A percentile compares a stretch with the other conserved stretches of the same genome.
Conservation (phyloP, 2,888 invertebrate species). For the Amphipyra berbera region DNA sequence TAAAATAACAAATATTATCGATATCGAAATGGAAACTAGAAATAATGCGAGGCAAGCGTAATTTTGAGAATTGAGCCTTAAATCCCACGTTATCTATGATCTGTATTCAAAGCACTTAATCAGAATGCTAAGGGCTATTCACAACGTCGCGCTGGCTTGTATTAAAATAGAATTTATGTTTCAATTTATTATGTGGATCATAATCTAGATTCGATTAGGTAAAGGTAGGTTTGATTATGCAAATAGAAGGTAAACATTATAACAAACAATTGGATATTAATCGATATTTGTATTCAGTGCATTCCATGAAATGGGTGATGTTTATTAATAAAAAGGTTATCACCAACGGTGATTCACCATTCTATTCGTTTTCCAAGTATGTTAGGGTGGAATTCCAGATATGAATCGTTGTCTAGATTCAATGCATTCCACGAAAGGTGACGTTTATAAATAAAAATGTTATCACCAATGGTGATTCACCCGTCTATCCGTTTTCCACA, state of each 20-base stretch:
- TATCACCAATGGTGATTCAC: no score
- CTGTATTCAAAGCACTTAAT: constrained; percentile 18
- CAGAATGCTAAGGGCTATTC: constrained; percentile 19
- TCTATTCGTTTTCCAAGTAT: no score
- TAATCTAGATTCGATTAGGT: constrained; percentile 38
- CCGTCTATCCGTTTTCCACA: no score
- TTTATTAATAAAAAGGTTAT: no score
- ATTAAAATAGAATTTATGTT: constrained; percentile 27
- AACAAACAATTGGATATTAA: no score
- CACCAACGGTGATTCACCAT: no score
- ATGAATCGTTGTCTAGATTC: no score
- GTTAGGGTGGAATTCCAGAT: no score
- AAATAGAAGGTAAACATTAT: constrained; percentile 25
- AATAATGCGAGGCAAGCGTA: constrained; percentile 1
- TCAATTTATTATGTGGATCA: constrained; percentile 29
- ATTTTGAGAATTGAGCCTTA: constrained; percentile 5
- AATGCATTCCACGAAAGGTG: no score
- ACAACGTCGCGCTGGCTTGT: not conserved
- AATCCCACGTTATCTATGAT: constrained; percentile 31
- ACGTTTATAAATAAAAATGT: no score
- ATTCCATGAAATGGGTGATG: no score
- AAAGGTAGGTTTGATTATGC: constrained; percentile 35
- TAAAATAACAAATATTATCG: constrained; percentile 7
- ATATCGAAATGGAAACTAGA: constrained; percentile 1
- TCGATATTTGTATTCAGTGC: no score